Evolutionary conservation across 35 echinoderm and acorn worm genomes (phyloP).

Genomic region (Apostichopus parvimensis): DNA sequence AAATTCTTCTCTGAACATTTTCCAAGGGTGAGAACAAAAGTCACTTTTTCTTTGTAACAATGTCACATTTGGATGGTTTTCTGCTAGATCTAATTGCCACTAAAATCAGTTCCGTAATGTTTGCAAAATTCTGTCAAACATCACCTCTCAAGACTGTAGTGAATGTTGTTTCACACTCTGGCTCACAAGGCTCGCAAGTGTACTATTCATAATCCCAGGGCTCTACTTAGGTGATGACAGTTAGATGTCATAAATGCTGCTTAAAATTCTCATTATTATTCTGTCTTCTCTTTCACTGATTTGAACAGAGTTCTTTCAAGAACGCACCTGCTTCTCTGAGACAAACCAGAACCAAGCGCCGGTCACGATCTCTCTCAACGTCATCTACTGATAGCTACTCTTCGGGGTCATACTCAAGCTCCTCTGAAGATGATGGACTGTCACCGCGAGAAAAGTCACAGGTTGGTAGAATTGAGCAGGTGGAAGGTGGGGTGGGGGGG

Average conservation of each 20-base stretch:
- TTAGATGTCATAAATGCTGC: not conserved
- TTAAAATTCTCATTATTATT: not conserved
- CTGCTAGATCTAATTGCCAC: too few relatives aligned
- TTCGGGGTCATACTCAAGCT: conserved; percentile 89
- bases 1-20: too few relatives aligned
- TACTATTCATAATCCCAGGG: too few relatives aligned
- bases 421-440: conserved; percentile 84
- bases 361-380: conserved; percentile 86
- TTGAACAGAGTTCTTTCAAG: conserved; percentile 73
- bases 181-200: too few relatives aligned
- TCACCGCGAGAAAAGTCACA: conserved; percentile 83
- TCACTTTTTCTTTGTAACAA: too few relatives aligned
- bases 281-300: not conserved
- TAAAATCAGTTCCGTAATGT: too few relatives aligned
- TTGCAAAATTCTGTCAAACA: too few relatives aligned
- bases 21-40: too few relatives aligned
- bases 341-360: conserved; percentile 60
- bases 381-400: conserved; percentile 93
- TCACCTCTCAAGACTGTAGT: too few relatives aligned
- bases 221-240: not conserved
- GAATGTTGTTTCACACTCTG: too few relatives aligned
- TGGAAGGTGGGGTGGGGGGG: not conserved
- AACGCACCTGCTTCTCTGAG: conserved; percentile 53
- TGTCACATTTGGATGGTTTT: too few relatives aligned
- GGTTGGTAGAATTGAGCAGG: conserved; percentile 35